Evolutionary conservation across 1,140 invertebrate species (phyloP).

Genomic region (Rhyacophila brunnea): DNA sequence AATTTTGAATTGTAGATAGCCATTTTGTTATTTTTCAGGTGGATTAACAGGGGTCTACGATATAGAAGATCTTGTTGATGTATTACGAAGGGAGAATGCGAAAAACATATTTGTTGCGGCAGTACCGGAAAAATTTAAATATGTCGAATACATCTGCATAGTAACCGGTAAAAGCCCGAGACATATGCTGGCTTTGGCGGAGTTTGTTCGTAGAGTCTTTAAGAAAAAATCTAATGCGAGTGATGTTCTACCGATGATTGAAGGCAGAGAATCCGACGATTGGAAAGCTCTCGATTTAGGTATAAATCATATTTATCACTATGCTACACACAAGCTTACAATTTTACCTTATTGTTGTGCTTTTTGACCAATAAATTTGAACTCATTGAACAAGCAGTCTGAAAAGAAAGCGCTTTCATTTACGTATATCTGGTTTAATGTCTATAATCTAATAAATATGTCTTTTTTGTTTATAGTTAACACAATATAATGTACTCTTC

Average conservation of each 20-base stretch:
- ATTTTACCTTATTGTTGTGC: no score
- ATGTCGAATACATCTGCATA: constrained; percentile 81
- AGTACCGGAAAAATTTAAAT: constrained; percentile 72
- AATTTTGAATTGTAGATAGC: no score
- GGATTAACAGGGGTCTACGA: constrained; percentile 81
- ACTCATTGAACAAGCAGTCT: no score
- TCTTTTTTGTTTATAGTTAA: no score
- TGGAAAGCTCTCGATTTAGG: constrained; percentile 92
- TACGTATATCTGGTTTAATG: no score
- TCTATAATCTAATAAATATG: no score
- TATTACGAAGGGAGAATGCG: constrained; percentile 75
- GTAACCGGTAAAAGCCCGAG: constrained; percentile 70
- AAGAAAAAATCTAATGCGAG: constrained; percentile 67
- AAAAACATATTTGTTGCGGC: constrained; percentile 78
- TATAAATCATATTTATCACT: constrained; percentile 42
- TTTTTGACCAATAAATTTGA: no score
- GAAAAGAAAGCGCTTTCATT: no score
- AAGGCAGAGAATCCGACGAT: constrained; percentile 71
- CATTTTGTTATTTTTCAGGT: no score
- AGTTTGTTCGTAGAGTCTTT: constrained; percentile 76
- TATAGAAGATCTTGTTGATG: constrained; percentile 78
- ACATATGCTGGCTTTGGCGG: constrained; percentile 74
- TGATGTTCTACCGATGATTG: constrained; percentile 72
- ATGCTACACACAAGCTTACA: no score
- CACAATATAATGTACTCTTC: no score